Percentiles rank a stretch among this genome's conserved stretches.
phyloP scores from a whole-genome alignment of 1,140 invertebrate species.

The Drosophila subpulchrella region DNA sequence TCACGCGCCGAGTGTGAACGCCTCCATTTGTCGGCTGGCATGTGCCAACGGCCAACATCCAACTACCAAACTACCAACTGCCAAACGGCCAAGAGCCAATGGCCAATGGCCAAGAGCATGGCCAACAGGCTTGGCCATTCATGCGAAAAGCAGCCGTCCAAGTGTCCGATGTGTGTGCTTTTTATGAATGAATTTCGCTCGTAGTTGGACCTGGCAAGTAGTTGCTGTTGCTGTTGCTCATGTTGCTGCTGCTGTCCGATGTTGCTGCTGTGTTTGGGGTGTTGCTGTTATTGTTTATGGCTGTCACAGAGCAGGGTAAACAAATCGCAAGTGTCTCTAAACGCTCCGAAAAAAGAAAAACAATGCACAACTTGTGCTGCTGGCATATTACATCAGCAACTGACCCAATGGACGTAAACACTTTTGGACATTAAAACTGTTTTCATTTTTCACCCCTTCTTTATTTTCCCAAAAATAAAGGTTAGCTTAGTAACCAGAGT shows the following conservation, averaged over 20 bases:
- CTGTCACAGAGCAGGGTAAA: constrained; percentile 56
- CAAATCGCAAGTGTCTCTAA: constrained; percentile 64
- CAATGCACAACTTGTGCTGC: constrained; percentile 52
- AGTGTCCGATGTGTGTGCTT: constrained; percentile 60
- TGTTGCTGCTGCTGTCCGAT: constrained; percentile 23
- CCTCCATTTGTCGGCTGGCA: constrained; percentile 36
- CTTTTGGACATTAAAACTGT: constrained; percentile 25
- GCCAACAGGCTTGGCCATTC: constrained; percentile 66
- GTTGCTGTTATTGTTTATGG: constrained; percentile 59
- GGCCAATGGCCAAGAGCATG: constrained; percentile 47
- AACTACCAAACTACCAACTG: constrained; percentile 24
- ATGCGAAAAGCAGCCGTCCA: constrained; percentile 70
- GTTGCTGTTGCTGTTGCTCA: constrained; percentile 37
- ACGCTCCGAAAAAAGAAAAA: constrained; percentile 40
- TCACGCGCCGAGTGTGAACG: constrained; percentile 62
- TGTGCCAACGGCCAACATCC: constrained; percentile 46
- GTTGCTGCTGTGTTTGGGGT: constrained; percentile 40
- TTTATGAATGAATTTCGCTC: constrained; percentile 78
- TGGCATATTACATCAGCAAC: constrained; percentile 61
- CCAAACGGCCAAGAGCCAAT: constrained; percentile 9
- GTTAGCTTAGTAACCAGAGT: constrained; percentile 12
- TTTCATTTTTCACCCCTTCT: constrained; percentile 14
- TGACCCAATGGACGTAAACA: constrained; percentile 18
- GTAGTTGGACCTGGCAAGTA: constrained; percentile 50
- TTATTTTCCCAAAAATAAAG: constrained; percentile 12